Base-by-base conservation (phyloP, 2,113 vertebrate species). In the Lepus timidus region DNA sequence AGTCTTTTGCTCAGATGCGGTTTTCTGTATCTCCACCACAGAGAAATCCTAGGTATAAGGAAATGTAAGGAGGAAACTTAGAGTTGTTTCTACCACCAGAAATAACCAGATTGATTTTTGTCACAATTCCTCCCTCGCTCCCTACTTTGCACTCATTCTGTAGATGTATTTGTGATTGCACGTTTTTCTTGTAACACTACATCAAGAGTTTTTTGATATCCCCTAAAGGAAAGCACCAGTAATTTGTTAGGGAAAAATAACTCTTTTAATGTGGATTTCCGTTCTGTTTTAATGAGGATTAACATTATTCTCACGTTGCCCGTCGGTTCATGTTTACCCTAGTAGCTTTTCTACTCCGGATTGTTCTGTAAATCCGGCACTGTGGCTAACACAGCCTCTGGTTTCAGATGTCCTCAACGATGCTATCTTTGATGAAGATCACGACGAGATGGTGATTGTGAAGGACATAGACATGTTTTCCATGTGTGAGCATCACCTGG, bases 391-490 rank as follows among this genome's bases (percentile, higher is more conserved):
- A 44, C 52, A 81, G 39, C 55, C 20, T 98, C 84, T 97, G 11
- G 74, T 98, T 97, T 75, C 99, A 99, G 99, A 99, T 97, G 98
- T 99, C 73, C 97, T 99, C 91, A 99, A 99, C 6, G 99, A 99
- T 14, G 99, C 99, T 90, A 99, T 99, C 97, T 99, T 99, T 14
- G 99, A 99, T 2, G 99, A 99, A 97, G 99, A 99, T 94, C 99
- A 99, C 0, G 99, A 99, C 52, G 99, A 99, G 98, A 99, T 99
- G 99, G 99, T 99, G 98, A 99, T 99, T 75, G 99, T 99, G 97
- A 99, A 99, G 98, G 99, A 99, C 98, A 99, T 99, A 80, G 99
- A 99, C 97, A 99, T 99, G 99, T 99, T 99, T 97, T 99, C 99
- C 96, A 99, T 99, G 99, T 99, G 99, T 92, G 99, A 99, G 82